Conservation (phyloP, 2,888 invertebrate species). For the Spicauda simplicius region DNA sequence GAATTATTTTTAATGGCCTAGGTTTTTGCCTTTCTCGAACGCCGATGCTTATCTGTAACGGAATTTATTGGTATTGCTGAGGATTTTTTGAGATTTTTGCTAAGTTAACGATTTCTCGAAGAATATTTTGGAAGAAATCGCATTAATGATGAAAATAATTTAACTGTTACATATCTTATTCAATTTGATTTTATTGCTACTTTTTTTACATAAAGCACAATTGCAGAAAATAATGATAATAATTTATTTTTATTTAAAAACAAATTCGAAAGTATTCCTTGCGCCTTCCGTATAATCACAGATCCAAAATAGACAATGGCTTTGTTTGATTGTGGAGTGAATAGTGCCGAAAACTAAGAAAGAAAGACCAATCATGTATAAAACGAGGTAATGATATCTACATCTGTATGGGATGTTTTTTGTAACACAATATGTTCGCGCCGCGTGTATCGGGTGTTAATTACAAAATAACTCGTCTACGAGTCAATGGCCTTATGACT, state of each 20-base stretch:
- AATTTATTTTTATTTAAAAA: too few species aligned
- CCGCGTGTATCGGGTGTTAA: constrained; percentile 57
- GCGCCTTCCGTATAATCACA: too few species aligned
- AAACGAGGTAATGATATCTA: constrained; percentile 47
- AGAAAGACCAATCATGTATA: constrained; percentile 52
- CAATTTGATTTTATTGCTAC: too few species aligned
- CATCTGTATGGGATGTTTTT: constrained; percentile 40
- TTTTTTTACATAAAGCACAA: too few species aligned
- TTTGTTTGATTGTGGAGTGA: background rate
- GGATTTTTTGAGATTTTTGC: background rate
- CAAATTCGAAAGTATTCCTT: too few species aligned
- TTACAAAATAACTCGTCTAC: constrained; percentile 63
- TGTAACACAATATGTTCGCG: constrained; percentile 36
- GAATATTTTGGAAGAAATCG: too few species aligned
- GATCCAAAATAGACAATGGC: too few species aligned
- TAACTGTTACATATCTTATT: too few species aligned
- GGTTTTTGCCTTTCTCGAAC: constrained; percentile 22
- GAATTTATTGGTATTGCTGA: constrained; percentile 3
- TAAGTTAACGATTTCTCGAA: too few species aligned
- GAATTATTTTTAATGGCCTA: constrained; percentile 26
- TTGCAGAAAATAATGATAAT: too few species aligned
- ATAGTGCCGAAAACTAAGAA: constrained; percentile 45
- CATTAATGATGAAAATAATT: too few species aligned
- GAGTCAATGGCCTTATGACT: constrained; percentile 58
- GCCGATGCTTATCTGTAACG: constrained; percentile 5